phyloP scores from a whole-genome alignment of 1,140 invertebrate species.

The Leptonema lineaticorne region DNA sequence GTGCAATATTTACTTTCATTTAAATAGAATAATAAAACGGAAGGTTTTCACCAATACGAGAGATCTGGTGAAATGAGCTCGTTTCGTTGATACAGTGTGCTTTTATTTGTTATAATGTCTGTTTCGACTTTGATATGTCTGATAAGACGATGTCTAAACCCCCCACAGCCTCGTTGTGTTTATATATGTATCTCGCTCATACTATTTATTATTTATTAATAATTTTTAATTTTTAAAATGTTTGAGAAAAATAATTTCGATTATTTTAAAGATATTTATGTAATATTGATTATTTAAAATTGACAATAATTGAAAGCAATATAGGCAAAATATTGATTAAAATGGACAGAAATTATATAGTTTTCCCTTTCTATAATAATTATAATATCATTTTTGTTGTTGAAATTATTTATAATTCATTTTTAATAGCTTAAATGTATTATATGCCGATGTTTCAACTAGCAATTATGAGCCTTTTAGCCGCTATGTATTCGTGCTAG shows the following conservation, averaged over 20 bases:
- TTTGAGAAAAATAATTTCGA: too few species aligned
- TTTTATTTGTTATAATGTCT: slow-evolving; percentile 36
- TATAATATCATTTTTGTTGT: slow-evolving; percentile 6
- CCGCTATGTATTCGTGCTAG: background rate
- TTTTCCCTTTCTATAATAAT: slow-evolving; percentile 28
- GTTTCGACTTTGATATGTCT: slow-evolving; percentile 39
- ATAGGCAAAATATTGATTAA: background rate
- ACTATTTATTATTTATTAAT: too few species aligned
- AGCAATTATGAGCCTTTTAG: background rate
- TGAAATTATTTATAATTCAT: background rate
- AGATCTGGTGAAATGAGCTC: background rate
- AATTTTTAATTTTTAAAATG: too few species aligned
- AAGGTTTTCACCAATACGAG: background rate
- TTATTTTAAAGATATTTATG: too few species aligned
- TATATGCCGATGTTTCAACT: too few species aligned
- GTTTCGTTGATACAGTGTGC: slow-evolving; percentile 26
- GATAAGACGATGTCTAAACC: slow-evolving; percentile 38
- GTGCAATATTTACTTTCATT: background rate
- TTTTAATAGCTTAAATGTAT: background rate
- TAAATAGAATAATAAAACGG: background rate
- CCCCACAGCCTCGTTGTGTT: slow-evolving; percentile 26
- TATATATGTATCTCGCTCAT: background rate
- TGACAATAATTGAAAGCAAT: background rate
- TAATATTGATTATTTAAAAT: too few species aligned
- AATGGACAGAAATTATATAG: background rate